phyloP scores from a whole-genome alignment of 2,113 vertebrate genomes.

The Calonectris borealis region DNA sequence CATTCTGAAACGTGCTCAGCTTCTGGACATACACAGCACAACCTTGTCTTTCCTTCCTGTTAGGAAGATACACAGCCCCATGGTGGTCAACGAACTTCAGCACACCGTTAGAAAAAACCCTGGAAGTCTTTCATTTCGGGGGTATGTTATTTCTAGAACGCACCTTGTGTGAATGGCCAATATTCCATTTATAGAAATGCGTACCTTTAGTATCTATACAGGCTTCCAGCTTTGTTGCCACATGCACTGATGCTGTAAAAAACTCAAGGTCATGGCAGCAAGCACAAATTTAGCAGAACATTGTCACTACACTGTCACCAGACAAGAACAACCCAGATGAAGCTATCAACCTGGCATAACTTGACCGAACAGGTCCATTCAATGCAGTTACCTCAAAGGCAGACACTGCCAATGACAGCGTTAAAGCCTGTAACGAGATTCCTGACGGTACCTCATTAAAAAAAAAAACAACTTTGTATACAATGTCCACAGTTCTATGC shows the following conservation, averaged over 20 bases:
- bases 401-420: neutral
- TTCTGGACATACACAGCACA: neutral
- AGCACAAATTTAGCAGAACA: neutral
- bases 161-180: neutral
- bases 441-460: neutral
- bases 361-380: neutral
- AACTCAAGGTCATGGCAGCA: neutral
- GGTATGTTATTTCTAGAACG: neutral
- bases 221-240: neutral
- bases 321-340: neutral
- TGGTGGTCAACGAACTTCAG: neutral
- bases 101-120: neutral
- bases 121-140: neutral
- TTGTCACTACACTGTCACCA: neutral
- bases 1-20: fast-evolving
- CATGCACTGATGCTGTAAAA: neutral
- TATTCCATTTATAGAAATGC: neutral
- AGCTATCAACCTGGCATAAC: neutral
- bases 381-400: neutral
- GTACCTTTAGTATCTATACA: neutral
- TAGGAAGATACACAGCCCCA: neutral
- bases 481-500: neutral
- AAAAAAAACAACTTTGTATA: no score
- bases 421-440: neutral
- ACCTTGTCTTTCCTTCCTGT: neutral